A percentile compares a stretch with the other conserved stretches of the same genome.
These are phyloP conservation scores for Hypolimnas misippus DNA, from an alignment of 2,888 invertebrate species.

Conservation along the genomic window DNA sequence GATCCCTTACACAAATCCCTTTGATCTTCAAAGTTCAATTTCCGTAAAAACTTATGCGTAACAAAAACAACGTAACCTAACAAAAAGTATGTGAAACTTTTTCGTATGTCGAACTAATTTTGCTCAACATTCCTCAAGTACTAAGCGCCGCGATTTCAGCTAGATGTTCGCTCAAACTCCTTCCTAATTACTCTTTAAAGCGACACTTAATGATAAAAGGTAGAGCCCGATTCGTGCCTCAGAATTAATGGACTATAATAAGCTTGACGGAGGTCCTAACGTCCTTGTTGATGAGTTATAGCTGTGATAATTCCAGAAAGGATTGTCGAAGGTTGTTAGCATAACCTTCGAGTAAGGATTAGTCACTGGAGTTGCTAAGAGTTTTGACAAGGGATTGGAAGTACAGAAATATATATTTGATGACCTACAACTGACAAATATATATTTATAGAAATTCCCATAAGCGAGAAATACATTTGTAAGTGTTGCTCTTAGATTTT, in stretches of 20 bases:
- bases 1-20: too few relatives aligned
- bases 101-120: conserved; percentile 24
- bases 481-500: too few relatives aligned
- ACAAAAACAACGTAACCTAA: conserved; percentile 12
- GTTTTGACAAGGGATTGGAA: neutral
- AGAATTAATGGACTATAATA: conserved; percentile 68
- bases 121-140: conserved; percentile 47
- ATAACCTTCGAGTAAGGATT: conserved; percentile 7
- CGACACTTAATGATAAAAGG: conserved; percentile 63
- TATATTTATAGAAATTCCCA: too few relatives aligned
- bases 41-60: conserved; percentile 25
- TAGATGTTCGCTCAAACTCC: conserved; percentile 34
- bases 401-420: too few relatives aligned
- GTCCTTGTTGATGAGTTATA: conserved; percentile 55
- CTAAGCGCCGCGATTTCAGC: conserved; percentile 54
- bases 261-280: conserved; percentile 55
- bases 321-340: neutral
- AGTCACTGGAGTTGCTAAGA: neutral
- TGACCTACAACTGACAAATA: neutral
- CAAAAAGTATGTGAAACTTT: conserved; percentile 27
- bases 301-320: conserved; percentile 40
- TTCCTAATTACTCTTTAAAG: conserved; percentile 58
- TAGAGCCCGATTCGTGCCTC: conserved; percentile 56
- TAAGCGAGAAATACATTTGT: too few relatives aligned
- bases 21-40: conserved; percentile 3